These are phyloP conservation scores for Pipistrellus nathusii DNA, from an alignment of 2,797 vertebrate genomes.

Conservation along the genomic window DNA sequence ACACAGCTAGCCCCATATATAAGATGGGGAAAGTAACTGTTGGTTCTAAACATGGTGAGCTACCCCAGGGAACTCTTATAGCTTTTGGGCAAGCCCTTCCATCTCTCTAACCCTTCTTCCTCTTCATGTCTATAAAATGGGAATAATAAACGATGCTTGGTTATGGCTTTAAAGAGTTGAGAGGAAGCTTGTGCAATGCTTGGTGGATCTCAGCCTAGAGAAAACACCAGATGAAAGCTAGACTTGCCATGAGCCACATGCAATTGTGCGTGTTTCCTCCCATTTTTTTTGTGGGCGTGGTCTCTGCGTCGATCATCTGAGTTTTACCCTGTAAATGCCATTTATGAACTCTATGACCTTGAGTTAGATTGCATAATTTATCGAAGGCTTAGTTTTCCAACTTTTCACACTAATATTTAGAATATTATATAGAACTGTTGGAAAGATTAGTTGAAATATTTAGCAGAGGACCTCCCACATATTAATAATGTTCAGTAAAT, in stretches of 20 bases:
- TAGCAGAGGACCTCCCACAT: neutral
- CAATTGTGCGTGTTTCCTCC: neutral
- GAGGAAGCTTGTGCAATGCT: neutral
- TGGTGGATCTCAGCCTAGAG: neutral
- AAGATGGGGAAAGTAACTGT: neutral
- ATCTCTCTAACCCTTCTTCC: neutral
- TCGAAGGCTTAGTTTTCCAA: conserved; percentile 7
- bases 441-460: neutral
- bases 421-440: neutral
- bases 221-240: fast-evolving
- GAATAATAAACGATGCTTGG: neutral
- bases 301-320: neutral
- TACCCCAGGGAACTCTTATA: neutral
- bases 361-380: neutral
- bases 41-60: neutral
- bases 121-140: neutral
- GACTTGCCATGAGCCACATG: fast-evolving
- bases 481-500: neutral
- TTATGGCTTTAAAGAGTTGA: neutral
- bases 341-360: neutral
- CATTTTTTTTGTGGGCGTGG: neutral
- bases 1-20: neutral
- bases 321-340: neutral
- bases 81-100: neutral
- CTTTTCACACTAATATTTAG: conserved; percentile 40